Conservation (phyloP, 2,797 vertebrate genomes). For the Champsocephalus esox region DNA sequence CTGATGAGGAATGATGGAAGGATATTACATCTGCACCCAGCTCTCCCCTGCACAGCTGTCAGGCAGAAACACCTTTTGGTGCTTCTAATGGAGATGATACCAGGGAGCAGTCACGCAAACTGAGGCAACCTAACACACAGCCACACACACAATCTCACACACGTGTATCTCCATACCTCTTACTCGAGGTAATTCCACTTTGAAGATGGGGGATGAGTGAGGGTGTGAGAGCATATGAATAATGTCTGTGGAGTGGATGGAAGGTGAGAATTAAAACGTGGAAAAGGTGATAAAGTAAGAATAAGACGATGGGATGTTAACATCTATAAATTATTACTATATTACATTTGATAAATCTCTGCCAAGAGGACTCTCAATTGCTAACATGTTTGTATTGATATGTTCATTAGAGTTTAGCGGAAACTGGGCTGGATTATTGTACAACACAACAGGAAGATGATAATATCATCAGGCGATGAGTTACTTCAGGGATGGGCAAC, state of each 20-base stretch:
- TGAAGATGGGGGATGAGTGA: conserved; percentile 41
- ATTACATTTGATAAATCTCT: conserved; percentile 20
- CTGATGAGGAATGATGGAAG: conserved; percentile 60
- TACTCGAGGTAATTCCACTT: conserved; percentile 45
- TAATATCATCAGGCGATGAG: no score
- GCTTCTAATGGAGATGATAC: conserved; percentile 44
- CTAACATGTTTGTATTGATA: not conserved
- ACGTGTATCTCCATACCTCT: conserved; percentile 31
- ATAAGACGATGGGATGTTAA: conserved; percentile 18
- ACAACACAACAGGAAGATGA: no score
- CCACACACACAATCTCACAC: conserved; percentile 11
- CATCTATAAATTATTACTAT: conserved; percentile 33
- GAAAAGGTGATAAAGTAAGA: conserved; percentile 5
- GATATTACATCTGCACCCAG: conserved; percentile 64
- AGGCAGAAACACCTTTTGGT: conserved; percentile 32
- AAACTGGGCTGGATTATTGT: not conserved
- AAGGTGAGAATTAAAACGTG: not conserved
- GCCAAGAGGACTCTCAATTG: not conserved
- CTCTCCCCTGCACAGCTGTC: conserved; percentile 61
- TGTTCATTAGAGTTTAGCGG: not conserved
- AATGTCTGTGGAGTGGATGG: conserved; percentile 3
- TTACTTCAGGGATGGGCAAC: no score
- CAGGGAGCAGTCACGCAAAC: conserved; percentile 37
- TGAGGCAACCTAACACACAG: conserved; percentile 22
- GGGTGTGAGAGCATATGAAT: conserved; percentile 28